Percentiles rank a stretch among this genome's conserved stretches.
phyloP scores from a whole-genome alignment of 1,140 invertebrate genomes.

The Glossosoma conforme region DNA sequence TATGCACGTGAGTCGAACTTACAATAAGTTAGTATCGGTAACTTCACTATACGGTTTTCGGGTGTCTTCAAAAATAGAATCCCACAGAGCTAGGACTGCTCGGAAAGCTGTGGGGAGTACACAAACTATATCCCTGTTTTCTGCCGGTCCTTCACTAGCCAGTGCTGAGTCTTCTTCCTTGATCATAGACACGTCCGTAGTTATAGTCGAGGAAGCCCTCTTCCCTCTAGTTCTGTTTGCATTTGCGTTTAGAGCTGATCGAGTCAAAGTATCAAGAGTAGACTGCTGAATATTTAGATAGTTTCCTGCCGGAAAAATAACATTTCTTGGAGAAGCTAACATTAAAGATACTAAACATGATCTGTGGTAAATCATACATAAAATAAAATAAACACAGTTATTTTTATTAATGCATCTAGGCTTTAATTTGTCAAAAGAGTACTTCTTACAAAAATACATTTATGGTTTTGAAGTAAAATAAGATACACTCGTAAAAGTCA shows the following conservation, averaged over 20 bases:
- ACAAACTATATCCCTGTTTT: constrained; percentile 53
- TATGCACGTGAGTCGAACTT: too few species aligned
- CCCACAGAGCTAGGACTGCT: constrained; percentile 80
- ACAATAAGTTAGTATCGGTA: too few species aligned
- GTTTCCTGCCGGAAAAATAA: constrained; percentile 50
- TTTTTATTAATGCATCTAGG: too few species aligned
- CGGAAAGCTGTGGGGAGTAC: constrained; percentile 82
- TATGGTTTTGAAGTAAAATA: too few species aligned
- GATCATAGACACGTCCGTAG: constrained; percentile 34
- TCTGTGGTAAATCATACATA: too few species aligned
- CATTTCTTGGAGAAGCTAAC: too few species aligned
- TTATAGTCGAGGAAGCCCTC: constrained; percentile 32
- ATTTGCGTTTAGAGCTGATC: constrained; percentile 66
- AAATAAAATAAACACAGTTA: background rate
- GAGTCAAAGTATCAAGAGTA: constrained; percentile 67
- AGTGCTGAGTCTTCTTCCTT: constrained; percentile 57
- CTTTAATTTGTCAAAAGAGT: background rate
- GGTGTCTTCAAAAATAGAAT: constrained; percentile 77
- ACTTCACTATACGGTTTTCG: too few species aligned
- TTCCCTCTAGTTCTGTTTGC: constrained; percentile 60
- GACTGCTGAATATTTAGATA: constrained; percentile 76
- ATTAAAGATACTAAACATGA: too few species aligned
- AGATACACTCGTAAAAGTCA: too few species aligned
- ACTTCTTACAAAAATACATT: background rate
- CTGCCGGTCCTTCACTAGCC: constrained; percentile 29